Base-by-base conservation (phyloP, 2,113 vertebrate genomes). In the Cyrtonyx montezumae region DNA sequence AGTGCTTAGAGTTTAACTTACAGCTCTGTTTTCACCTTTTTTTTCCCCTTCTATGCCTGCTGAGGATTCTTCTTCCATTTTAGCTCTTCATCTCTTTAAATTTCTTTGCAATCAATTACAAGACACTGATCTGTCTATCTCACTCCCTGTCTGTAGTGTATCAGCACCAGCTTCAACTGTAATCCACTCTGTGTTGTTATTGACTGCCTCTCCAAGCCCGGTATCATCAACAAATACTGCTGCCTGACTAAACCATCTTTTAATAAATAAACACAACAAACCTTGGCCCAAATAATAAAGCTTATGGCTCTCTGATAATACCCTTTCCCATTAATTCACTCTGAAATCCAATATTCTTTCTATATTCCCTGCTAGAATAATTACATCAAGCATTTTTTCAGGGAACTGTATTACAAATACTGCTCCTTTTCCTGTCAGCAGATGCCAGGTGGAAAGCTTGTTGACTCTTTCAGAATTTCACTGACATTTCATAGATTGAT, bases 101-200 rank as follows among this genome's bases (percentile, higher is more conserved):
- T 94, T 93, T 95, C 85, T 91, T 90, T 86, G 58, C 76, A 93
- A 89, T 94, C 90, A 96, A 95, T 93, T 96, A 94, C 76, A 86
- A 86, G 76, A 86, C 93, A 84, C 76, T 91, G 82, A 93, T 93
- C 93, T 94, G 79, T 91, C 93, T 93, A 68, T 84, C 82, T 88
- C 43, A 53, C 30, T 90, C 8, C 9, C 61, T 80, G 68, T 61
- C 87, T 86, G 48, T 49, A 80, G 61, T 86, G 67, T 84, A 95
- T 94, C 91, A 94, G 62, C 86, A 90, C 62, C 51, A 86, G 73
- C 53, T 90, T 88, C 90, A 88, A 69, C 88, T 91, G 77, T 94
- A 96, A 96, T 96, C 91, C 87, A 86, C 91, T 96, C 87, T 88
- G 73, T 73, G 62, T 84, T 69, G 55, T 90, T 95, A 96, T 95